Conservation (phyloP, 2,113 vertebrate species). For the Gobio gobio region DNA sequence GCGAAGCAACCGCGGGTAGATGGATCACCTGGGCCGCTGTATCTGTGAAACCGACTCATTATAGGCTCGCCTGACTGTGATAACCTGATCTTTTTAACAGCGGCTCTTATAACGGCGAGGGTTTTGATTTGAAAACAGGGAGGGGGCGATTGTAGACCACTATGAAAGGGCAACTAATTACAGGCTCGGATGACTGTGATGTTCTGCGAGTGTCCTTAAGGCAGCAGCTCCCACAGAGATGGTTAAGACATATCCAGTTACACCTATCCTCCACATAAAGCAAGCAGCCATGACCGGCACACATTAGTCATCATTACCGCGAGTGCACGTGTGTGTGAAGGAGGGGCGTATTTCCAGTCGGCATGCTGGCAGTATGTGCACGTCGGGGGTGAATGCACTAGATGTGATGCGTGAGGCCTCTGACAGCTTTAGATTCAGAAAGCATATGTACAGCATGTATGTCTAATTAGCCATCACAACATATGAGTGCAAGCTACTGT, state of each 20-base stretch:
- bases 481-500: constrained; percentile 47
- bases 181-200: constrained; percentile 51
- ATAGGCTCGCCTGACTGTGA: constrained; percentile 56
- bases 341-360: not conserved
- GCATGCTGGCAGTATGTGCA: constrained; percentile 30
- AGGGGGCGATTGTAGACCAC: constrained; percentile 28
- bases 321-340: constrained; percentile 15
- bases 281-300: constrained; percentile 19
- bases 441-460: constrained; percentile 22
- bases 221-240: constrained; percentile 46
- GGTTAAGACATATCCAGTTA: constrained; percentile 62
- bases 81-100: constrained; percentile 44
- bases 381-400: constrained; percentile 28
- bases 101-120: constrained; percentile 7
- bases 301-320: constrained; percentile 33
- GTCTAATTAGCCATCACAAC: constrained; percentile 44
- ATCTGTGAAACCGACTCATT: constrained; percentile 64
- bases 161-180: constrained; percentile 51
- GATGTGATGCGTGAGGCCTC: constrained; percentile 32
- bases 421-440: constrained; percentile 27
- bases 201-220: constrained; percentile 42
- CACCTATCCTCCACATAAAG: constrained; percentile 40
- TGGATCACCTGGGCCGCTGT: constrained; percentile 63
- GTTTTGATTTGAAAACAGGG: not conserved
- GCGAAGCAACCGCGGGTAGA: constrained; percentile 48